Base-by-base conservation (phyloP, 2,888 invertebrate genomes). In the Drosophila borealis region DNA sequence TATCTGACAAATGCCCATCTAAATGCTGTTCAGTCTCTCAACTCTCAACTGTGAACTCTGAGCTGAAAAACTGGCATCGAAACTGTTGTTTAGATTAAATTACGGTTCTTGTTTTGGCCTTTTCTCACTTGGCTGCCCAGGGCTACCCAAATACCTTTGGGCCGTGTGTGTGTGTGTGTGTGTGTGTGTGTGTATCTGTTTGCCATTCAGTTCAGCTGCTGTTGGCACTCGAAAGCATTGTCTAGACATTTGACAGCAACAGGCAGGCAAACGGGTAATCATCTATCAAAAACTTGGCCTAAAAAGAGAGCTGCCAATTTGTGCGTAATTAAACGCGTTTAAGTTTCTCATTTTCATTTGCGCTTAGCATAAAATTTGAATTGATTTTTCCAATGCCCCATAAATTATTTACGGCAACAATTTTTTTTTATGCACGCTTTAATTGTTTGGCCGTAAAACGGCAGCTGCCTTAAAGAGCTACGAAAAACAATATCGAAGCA, bases 41-140 rank as follows among this genome's bases (percentile, higher is more conserved):
- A 29, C 29, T 29, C 29, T 29, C 29, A 29, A 29, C 29, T 29
- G 8, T 29, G 29, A 29, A 29, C 29, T 29, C 29, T 29, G 29
- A 54, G 53, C 55, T 60, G 59, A 61, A 65, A 68, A 69, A 65
- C 55, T 61, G 72, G 65, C 69, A 64, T 54, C 78, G 37, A 73
- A 80, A 80, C 63, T 80, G 87, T 80, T 87, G 87, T 83, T 89
- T 87, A 68, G 84, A 77, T 82, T 86, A 86, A 84, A 85, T 87
- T 89, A 84, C 82, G 76, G 69, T 70, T 70, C 63, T 65, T 63
- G 74, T 66, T 70, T 83, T 76, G 81, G 69, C 64, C 67, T 63
- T 80, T 73, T 72, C 61, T 76, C 65, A 65, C 56, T 73, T 72
- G 64, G 57, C 63, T 73, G 73, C 36, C 39, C 55, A 29, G 45